Percentiles rank a stretch among this genome's conserved stretches.
These are phyloP conservation scores for Excalfactoria chinensis DNA, from an alignment of 2,113 vertebrate genomes.

Conservation along the genomic window DNA sequence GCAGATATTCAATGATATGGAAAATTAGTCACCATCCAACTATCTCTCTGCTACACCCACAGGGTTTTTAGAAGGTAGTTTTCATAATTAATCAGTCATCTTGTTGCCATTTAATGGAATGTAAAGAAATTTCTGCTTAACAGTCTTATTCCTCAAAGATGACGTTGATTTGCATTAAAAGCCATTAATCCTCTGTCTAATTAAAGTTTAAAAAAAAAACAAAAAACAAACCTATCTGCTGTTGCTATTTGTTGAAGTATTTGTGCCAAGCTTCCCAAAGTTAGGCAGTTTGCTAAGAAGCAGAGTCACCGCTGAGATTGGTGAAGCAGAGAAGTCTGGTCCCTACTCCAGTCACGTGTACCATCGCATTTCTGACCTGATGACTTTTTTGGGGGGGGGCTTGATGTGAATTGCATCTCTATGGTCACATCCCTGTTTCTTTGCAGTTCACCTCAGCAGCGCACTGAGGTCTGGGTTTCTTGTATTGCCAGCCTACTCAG, in stretches of 20 bases:
- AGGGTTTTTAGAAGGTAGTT: slow-evolving; percentile 76
- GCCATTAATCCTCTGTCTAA: slow-evolving; percentile 34
- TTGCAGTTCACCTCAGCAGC: not conserved
- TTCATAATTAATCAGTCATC: slow-evolving; percentile 81
- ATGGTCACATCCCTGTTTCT: not conserved
- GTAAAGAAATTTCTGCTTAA: slow-evolving; percentile 71
- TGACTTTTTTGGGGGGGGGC: not conserved
- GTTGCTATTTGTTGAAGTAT: slow-evolving; percentile 26
- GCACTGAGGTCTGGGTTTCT: not conserved
- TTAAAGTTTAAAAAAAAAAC: slow-evolving; percentile 13
- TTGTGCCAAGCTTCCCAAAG: slow-evolving; percentile 27
- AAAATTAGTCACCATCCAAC: slow-evolving; percentile 80
- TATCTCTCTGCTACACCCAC: slow-evolving; percentile 70
- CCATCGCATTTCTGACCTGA: not conserved
- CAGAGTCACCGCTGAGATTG: not conserved
- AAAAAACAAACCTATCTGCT: not conserved
- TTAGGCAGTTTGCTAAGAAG: not conserved
- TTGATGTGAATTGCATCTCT: not conserved
- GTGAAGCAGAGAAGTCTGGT: not conserved
- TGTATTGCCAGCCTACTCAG: not conserved
- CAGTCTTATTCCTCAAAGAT: slow-evolving; percentile 49
- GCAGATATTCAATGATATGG: slow-evolving; percentile 74
- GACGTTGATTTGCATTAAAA: slow-evolving; percentile 61
- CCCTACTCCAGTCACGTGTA: not conserved
- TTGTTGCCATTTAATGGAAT: slow-evolving; percentile 75